A percentile compares a stretch with the other conserved stretches of the same genome.
Evolutionary conservation across 2,797 vertebrate species (phyloP).

Genomic region (Enteromius afrohamiltoni): DNA sequence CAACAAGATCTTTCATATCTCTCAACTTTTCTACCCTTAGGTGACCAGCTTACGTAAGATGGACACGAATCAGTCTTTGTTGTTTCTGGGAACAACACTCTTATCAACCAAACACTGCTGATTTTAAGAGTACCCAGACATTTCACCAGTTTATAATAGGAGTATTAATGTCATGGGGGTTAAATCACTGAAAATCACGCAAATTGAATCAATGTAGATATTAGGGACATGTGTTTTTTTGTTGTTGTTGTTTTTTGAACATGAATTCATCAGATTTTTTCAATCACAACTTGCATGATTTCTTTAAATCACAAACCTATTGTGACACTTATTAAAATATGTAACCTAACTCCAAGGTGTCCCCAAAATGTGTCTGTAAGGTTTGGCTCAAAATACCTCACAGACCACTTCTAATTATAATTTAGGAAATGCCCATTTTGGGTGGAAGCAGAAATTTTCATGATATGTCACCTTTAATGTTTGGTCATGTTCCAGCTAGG

Average conservation of each 20-base stretch:
- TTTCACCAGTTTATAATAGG: not conserved
- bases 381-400: not conserved
- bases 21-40: not conserved
- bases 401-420: not conserved
- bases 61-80: not conserved
- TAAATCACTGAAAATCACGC: not conserved
- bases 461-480: not conserved
- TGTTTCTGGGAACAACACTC: not conserved
- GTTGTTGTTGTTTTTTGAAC: not conserved
- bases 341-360: not conserved
- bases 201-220: not conserved
- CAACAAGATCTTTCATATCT: not conserved
- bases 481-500: not conserved
- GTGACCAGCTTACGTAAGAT: not conserved
- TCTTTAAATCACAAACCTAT: too few species aligned
- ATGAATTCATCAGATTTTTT: not conserved
- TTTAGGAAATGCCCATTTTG: not conserved
- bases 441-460: not conserved
- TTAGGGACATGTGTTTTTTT: not conserved
- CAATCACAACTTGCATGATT: not conserved
- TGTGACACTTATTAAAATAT: not conserved
- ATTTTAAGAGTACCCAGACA: not conserved
- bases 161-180: not conserved
- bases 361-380: not conserved
- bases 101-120: slow-evolving; percentile 23